Evolutionary conservation across 2,888 invertebrate genomes (phyloP).

Genomic region (Oscheius myriophilus): DNA sequence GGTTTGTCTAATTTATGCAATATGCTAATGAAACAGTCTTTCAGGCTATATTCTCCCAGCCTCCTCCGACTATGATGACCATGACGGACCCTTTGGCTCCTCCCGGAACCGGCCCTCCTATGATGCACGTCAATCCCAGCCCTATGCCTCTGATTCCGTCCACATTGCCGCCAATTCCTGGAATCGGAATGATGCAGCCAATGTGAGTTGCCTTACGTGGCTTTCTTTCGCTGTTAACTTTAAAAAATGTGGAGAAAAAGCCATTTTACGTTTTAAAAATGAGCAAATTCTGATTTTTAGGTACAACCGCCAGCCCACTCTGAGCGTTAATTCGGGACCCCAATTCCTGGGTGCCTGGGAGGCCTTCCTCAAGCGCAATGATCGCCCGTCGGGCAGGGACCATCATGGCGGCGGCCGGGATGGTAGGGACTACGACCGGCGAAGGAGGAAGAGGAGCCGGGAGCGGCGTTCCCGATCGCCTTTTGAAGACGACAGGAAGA

Average conservation of each 20-base stretch:
- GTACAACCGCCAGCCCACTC: constrained; percentile 17
- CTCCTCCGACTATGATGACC: constrained; percentile 28
- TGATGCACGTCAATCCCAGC: background rate
- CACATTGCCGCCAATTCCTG: constrained; percentile 25
- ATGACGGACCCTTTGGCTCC: constrained; percentile 13
- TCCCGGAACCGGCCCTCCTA: constrained; percentile 17
- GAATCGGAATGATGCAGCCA: constrained; percentile 13
- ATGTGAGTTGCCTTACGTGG: too few relatives aligned
- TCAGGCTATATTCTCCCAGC: constrained; percentile 25
- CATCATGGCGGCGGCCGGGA: too few relatives aligned
- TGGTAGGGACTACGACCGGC: constrained; percentile 3
- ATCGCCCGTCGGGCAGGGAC: constrained; percentile 26
- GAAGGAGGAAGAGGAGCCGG: constrained; percentile 22
- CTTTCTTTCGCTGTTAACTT: too few relatives aligned
- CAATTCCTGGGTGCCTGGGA: constrained; percentile 39
- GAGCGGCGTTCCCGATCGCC: constrained; percentile 11
- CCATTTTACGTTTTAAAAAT: background rate
- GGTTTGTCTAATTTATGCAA: background rate
- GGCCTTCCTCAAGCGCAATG: constrained; percentile 38
- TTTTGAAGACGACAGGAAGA: constrained; percentile 14
- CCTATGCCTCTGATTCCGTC: background rate
- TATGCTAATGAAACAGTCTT: background rate
- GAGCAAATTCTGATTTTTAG: constrained; percentile 5
- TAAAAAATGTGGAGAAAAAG: too few relatives aligned
- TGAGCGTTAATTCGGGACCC: constrained; percentile 9